These are phyloP conservation scores for Blastobasis adustella DNA, from an alignment of 2,888 invertebrate genomes.

Conservation along the genomic window DNA sequence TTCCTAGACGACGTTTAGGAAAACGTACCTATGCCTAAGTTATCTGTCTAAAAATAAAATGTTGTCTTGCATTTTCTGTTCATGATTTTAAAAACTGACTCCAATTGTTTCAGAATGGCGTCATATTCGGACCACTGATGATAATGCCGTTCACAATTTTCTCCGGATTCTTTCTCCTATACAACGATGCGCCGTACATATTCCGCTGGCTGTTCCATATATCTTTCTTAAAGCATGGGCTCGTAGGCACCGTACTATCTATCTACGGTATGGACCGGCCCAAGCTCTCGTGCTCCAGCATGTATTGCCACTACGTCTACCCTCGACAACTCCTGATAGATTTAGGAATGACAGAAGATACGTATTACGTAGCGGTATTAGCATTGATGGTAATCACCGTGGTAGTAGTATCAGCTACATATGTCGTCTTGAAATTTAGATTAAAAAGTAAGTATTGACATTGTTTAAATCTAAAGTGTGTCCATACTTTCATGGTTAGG, in stretches of 20 bases:
- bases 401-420: constrained; percentile 77
- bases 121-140: constrained; percentile 91
- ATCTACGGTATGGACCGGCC: constrained; percentile 88
- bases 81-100: too few species aligned
- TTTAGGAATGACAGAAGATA: constrained; percentile 80
- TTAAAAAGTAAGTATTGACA: constrained; percentile 71
- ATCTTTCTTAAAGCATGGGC: constrained; percentile 91
- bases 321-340: constrained; percentile 84
- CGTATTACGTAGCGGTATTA: constrained; percentile 78
- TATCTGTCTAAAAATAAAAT: too few species aligned
- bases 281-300: constrained; percentile 81
- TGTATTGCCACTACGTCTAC: constrained; percentile 83
- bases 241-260: constrained; percentile 87
- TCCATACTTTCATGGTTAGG: too few species aligned
- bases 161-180: constrained; percentile 93
- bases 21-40: too few species aligned
- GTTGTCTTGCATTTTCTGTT: too few species aligned
- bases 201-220: constrained; percentile 90
- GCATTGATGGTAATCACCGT: constrained; percentile 79
- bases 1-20: too few species aligned
- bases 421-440: constrained; percentile 78
- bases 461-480: background rate
- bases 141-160: constrained; percentile 92
- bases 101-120: constrained; percentile 82
- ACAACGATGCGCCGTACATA: constrained; percentile 84